Conservation (phyloP, 2,797 vertebrate species). For the Lepus oiostolus region DNA sequence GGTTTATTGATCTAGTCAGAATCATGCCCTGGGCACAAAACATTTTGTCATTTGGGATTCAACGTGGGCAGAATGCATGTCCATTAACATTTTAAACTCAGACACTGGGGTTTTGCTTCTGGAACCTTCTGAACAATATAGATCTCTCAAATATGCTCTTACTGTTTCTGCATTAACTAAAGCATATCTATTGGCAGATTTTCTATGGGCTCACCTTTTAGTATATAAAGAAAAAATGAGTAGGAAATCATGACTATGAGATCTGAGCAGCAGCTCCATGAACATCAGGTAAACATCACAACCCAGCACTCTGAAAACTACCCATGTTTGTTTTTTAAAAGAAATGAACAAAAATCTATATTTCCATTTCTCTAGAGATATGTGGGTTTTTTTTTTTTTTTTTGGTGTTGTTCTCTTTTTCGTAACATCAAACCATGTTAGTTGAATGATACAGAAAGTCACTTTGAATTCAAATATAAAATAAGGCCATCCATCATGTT, state of each 20-base stretch:
- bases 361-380: conserved; percentile 78
- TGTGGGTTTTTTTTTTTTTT: not conserved
- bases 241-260: conserved; percentile 71
- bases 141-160: conserved; percentile 45
- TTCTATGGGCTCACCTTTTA: conserved; percentile 43
- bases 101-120: conserved; percentile 78
- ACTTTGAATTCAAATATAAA: conserved; percentile 92
- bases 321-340: conserved; percentile 41
- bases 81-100: conserved; percentile 86
- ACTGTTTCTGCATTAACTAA: conserved; percentile 40
- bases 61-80: conserved; percentile 65
- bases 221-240: conserved; percentile 10
- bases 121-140: conserved; percentile 77
- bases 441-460: conserved; percentile 87
- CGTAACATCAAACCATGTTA: conserved; percentile 80
- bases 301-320: conserved; percentile 21
- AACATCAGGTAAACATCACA: conserved; percentile 54
- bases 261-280: conserved; percentile 51
- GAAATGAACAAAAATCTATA: conserved; percentile 76
- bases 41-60: conserved; percentile 80
- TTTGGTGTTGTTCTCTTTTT: conserved; percentile 42
- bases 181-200: conserved; percentile 67
- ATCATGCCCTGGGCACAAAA: conserved; percentile 81
- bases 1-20: conserved; percentile 86
- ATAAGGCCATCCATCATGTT: conserved; percentile 97